Evolutionary conservation across 1,140 invertebrate genomes (phyloP).

Genomic region (Lanistes nyassanus): DNA sequence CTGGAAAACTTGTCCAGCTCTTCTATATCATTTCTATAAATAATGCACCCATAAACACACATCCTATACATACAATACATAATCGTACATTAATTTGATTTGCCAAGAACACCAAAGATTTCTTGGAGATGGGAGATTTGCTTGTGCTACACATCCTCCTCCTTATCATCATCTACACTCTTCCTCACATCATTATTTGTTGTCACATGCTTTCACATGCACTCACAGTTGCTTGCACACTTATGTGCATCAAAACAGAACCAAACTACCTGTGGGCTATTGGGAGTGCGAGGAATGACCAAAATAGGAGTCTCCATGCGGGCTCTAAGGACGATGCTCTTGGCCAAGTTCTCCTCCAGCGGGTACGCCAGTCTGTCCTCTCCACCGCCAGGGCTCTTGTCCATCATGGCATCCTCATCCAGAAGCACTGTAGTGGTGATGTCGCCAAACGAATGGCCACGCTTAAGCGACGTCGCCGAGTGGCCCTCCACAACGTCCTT

Average conservation of each 20-base stretch:
- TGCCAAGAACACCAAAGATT: too few species aligned
- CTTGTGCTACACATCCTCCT: too few species aligned
- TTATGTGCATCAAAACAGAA: not conserved
- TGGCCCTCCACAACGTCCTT: not conserved
- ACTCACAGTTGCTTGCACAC: too few species aligned
- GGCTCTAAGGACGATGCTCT: conserved; percentile 71
- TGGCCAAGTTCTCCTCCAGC: not conserved
- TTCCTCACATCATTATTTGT: too few species aligned
- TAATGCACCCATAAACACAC: too few species aligned
- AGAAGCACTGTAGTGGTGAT: conserved; percentile 35
- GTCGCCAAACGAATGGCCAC: conserved; percentile 35
- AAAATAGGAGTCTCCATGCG: conserved; percentile 90
- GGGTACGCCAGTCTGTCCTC: not conserved
- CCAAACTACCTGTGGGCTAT: conserved; percentile 73
- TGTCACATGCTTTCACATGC: too few species aligned
- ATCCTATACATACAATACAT: too few species aligned
- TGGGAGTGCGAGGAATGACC: conserved; percentile 82
- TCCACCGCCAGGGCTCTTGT: not conserved
- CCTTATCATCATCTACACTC: too few species aligned
- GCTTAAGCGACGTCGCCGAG: conserved; percentile 3
- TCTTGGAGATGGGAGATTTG: too few species aligned
- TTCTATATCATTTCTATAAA: too few species aligned
- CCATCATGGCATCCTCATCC: conserved; percentile 17
- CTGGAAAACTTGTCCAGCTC: too few species aligned
- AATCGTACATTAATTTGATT: too few species aligned